phyloP scores from a whole-genome alignment of 2,797 vertebrate species.

The Fistularia commersonii region DNA sequence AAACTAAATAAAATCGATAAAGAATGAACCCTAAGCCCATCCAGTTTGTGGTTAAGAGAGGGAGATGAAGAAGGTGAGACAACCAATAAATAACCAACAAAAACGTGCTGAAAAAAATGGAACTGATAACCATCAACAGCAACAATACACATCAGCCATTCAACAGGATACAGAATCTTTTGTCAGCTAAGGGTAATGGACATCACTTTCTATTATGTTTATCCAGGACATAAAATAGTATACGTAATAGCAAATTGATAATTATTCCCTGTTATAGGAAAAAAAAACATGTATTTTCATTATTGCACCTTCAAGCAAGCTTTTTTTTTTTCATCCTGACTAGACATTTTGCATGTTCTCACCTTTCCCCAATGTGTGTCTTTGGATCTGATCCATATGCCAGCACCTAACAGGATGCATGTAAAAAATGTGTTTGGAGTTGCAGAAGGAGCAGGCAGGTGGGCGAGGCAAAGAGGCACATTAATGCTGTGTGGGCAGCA shows the following conservation, averaged over 20 bases:
- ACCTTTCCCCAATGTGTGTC: not conserved
- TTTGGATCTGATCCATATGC: constrained; percentile 5
- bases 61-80: constrained; percentile 40
- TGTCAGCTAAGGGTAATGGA: no score
- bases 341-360: no score
- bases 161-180: no score
- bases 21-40: constrained; percentile 30
- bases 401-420: constrained; percentile 20
- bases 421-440: constrained; percentile 24
- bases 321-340: no score
- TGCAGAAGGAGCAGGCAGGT: constrained; percentile 44
- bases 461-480: constrained; percentile 32
- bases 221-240: no score
- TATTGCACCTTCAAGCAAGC: not conserved
- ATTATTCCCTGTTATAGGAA: no score
- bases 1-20: constrained; percentile 46
- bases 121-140: no score
- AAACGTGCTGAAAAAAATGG: constrained; percentile 1
- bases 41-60: constrained; percentile 30
- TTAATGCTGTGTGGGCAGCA: constrained; percentile 22
- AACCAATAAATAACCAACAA: constrained; percentile 41
- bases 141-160: no score
- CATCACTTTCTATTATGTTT: no score
- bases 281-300: not conserved
- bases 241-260: no score